Evolutionary conservation across 2,888 invertebrate species (phyloP), one percentile per base, ranked within the genome.

Genomic region (Tridacna gigas): DNA sequence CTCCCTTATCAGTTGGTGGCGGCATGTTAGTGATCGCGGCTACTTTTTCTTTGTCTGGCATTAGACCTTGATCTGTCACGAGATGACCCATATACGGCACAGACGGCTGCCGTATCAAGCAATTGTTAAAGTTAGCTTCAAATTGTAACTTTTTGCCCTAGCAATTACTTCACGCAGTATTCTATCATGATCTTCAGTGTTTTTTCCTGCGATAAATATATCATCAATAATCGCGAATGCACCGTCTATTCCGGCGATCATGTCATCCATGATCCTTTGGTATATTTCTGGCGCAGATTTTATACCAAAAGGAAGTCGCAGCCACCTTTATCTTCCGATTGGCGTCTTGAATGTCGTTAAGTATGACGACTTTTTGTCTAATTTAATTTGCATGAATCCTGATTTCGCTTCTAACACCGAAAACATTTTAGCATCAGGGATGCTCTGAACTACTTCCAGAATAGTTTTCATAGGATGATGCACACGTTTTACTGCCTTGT

Each of bases 331-430:
- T 28, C 90, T 65, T 20, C 90, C 89, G 26, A 90, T 79, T 0
- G 89, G 89, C 4, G 89, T 89, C 51, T 89, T 89, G 69, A 90
- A 88, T 11, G 86, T 88, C n/a, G 88, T 87, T 28, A 88, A 48
- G 22, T 76, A 81, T 15, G 83, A 83, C 15, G 86, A 87, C 66
- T 84, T 77, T 15, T 84, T 67, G 61, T 90, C 89, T 0, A 90
- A 67, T 63, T 82, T 76, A 11, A 90, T 89, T 48, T 91, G 89
- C 22, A 86, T 66, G 63, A 90, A 90, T 0, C 89, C 88, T 13
- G 83, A 84, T 75, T 90, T 90, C 11, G 89, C 90, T 67, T 89
- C 90, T 2, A 91, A 71, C 2, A 86, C 87, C n/a, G 86, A 86
- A 73, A 90, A 88, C 15, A 88, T 71, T 48, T 84, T 89, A 13